phyloP scores from a whole-genome alignment of 2,888 invertebrate genomes.

The Anaspis maculata region DNA sequence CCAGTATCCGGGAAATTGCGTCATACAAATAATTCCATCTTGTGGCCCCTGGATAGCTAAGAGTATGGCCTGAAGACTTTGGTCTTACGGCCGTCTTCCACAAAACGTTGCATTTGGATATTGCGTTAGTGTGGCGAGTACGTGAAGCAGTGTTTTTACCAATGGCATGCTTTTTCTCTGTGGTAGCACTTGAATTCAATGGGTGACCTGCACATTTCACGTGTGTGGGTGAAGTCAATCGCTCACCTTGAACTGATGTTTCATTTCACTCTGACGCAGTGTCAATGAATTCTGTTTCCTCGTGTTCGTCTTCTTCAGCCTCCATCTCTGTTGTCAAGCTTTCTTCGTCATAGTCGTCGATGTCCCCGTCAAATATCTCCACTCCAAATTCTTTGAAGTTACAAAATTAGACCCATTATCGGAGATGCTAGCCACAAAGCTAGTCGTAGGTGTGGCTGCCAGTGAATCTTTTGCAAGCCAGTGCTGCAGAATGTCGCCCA shows the following conservation, averaged over 20 bases:
- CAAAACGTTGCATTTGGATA: constrained; percentile 12
- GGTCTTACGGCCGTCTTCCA: constrained; percentile 17
- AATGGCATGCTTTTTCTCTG: constrained; percentile 13
- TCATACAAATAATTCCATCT: constrained; percentile 15
- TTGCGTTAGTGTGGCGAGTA: constrained; percentile 11
- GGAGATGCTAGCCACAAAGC: constrained; percentile 1
- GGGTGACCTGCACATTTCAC: constrained; percentile 14
- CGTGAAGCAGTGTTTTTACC: constrained; percentile 6
- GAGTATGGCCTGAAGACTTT: constrained; percentile 14
- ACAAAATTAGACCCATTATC: too few relatives aligned
- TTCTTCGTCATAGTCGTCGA: too few relatives aligned
- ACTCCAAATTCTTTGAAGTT: constrained; percentile 11
- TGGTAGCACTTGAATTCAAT: constrained; percentile 6
- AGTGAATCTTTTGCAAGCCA: constrained; percentile 13
- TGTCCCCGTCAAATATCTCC: constrained; percentile 1
- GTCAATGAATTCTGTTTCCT: too few relatives aligned
- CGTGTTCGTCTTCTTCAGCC: too few relatives aligned
- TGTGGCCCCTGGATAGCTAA: constrained; percentile 15
- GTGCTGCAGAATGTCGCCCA: constrained; percentile 9
- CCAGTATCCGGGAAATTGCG: constrained; percentile 12
- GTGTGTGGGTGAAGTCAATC: constrained; percentile 12
- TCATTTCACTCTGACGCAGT: too few relatives aligned
- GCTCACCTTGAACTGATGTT: too few relatives aligned
- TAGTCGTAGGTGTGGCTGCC: constrained; percentile 11
- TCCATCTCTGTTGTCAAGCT: too few relatives aligned